Evolutionary conservation across 2,888 invertebrate genomes (phyloP).

Genomic region (Agriotes lineatus): DNA sequence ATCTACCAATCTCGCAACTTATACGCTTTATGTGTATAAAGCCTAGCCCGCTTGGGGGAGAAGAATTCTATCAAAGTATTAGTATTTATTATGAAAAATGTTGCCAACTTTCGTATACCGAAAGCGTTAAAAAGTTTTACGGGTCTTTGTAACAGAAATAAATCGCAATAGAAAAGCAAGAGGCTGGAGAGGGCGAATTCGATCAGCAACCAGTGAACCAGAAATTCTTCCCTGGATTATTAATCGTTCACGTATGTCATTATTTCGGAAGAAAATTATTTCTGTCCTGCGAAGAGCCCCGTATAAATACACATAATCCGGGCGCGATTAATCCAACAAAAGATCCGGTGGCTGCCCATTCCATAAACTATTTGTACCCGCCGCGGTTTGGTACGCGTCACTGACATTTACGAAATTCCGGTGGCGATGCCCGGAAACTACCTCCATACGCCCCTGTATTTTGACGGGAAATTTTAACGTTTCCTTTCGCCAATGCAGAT

Average conservation of each 20-base stretch:
- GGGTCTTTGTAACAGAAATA: slow-evolving; percentile 23
- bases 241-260: slow-evolving; percentile 17
- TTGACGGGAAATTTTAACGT: slow-evolving; percentile 36
- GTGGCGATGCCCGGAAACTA: not conserved
- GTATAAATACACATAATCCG: not conserved
- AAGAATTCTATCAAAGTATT: slow-evolving; percentile 23
- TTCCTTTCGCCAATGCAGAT: slow-evolving; percentile 36
- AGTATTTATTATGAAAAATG: slow-evolving; percentile 26
- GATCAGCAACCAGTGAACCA: slow-evolving; percentile 9
- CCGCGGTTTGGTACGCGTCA: not conserved
- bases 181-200: slow-evolving; percentile 4
- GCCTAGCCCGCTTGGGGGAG: not conserved
- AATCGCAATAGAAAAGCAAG: slow-evolving; percentile 25
- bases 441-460: slow-evolving; percentile 9
- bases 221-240: slow-evolving; percentile 14
- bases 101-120: slow-evolving; percentile 24
- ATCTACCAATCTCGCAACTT: not conserved
- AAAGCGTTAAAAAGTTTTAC: slow-evolving; percentile 34
- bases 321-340: too few relatives aligned
- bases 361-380: slow-evolving; percentile 7
- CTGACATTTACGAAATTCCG: slow-evolving; percentile 6
- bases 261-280: slow-evolving; percentile 6
- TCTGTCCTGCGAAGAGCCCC: not conserved
- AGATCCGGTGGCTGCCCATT: too few relatives aligned
- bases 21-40: slow-evolving; percentile 1